These are phyloP conservation scores for Neolamprologus falcicula DNA, from an alignment of 2,113 vertebrate genomes.

Conservation along the genomic window DNA sequence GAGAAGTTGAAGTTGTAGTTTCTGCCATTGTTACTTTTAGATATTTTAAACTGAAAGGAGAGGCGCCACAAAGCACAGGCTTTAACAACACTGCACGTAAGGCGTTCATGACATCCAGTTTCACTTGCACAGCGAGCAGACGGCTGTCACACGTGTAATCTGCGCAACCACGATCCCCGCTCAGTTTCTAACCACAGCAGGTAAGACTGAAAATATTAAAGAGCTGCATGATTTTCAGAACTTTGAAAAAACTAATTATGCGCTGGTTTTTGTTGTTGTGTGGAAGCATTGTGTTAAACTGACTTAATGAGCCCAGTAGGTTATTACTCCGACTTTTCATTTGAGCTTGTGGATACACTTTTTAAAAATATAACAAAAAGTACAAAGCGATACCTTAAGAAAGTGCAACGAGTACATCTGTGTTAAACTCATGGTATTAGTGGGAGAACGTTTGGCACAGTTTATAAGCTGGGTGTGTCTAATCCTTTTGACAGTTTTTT, in stretches of 20 bases:
- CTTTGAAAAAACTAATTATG: background rate
- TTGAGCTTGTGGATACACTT: background rate
- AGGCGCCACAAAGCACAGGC: background rate
- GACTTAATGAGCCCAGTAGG: background rate
- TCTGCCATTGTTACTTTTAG: background rate
- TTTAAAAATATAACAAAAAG: background rate
- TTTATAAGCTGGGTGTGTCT: background rate
- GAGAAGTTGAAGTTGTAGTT: background rate
- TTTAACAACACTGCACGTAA: background rate
- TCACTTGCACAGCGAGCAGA: background rate
- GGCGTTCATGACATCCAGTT: background rate
- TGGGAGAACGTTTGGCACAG: background rate
- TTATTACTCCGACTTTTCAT: background rate
- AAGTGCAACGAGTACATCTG: background rate
- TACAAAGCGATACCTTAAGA: background rate
- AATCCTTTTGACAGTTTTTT: background rate
- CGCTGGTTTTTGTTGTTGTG: background rate
- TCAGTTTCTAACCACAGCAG: background rate
- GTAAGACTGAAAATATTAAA: background rate
- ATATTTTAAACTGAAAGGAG: background rate
- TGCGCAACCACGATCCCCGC: background rate
- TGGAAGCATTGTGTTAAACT: background rate
- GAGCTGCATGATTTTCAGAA: background rate
- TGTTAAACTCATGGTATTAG: background rate
- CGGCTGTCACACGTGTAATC: background rate